Evolutionary conservation across 1,140 invertebrate genomes (phyloP).

Genomic region (Drosophila simulans): DNA sequence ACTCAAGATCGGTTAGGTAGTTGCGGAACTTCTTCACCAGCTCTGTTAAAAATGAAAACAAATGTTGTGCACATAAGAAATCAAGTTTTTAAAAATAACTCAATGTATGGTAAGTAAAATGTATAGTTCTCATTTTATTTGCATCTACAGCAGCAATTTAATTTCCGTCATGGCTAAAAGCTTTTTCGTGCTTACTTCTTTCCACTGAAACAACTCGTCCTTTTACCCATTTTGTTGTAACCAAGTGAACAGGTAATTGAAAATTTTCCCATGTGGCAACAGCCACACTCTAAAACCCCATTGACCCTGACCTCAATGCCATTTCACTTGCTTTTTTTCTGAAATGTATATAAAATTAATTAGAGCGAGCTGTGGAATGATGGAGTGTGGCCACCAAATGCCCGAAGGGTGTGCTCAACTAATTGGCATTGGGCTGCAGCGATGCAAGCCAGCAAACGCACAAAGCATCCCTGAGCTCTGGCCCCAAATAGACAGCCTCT

Average conservation of each 20-base stretch:
- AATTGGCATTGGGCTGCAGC: slow-evolving; percentile 70
- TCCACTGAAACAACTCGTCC: slow-evolving; percentile 3
- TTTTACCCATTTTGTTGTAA: slow-evolving; percentile 11
- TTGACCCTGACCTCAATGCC: slow-evolving; percentile 66
- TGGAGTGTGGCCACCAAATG: slow-evolving; percentile 26
- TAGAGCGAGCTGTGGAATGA: slow-evolving; percentile 53
- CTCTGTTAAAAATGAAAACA: slow-evolving; percentile 84
- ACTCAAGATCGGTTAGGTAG: slow-evolving; percentile 93
- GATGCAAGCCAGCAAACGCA: slow-evolving; percentile 55
- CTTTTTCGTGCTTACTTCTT: neutral
- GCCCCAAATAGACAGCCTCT: neutral
- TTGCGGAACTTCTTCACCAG: slow-evolving; percentile 92
- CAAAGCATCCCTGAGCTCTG: slow-evolving; percentile 37
- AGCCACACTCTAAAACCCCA: slow-evolving; percentile 27
- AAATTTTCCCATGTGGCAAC: slow-evolving; percentile 55
- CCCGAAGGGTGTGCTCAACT: slow-evolving; percentile 50
- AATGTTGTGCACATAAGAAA: neutral
- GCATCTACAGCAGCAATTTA: neutral
- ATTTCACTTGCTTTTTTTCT: slow-evolving; percentile 10
- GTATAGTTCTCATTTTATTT: neutral
- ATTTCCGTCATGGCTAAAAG: slow-evolving; percentile 1
- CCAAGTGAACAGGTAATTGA: slow-evolving; percentile 43
- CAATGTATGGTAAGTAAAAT: neutral
- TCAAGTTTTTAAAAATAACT: neutral
- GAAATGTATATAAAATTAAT: slow-evolving; percentile 69